phyloP scores from a whole-genome alignment of 2,797 vertebrate species.

The Poecile montanus region DNA sequence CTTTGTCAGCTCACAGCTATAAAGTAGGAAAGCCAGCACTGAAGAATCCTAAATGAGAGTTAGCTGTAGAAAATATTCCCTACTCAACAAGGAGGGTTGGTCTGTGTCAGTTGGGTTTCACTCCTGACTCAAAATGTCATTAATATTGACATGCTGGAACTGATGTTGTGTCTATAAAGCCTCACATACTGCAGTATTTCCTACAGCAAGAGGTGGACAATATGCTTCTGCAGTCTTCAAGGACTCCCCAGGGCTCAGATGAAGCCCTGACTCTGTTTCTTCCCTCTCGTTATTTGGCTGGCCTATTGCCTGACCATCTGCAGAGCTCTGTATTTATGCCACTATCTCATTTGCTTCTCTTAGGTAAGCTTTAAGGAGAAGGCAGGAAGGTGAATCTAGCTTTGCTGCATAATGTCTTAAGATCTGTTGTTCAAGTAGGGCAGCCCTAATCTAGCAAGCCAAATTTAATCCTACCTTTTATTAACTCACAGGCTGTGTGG shows the following conservation, averaged over 20 bases:
- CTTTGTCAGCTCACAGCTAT: neutral
- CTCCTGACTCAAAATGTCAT: neutral
- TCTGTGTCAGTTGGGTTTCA: neutral
- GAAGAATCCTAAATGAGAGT: neutral
- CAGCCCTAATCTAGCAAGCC: neutral
- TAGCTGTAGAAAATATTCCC: neutral
- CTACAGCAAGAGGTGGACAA: neutral
- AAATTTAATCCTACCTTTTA: neutral
- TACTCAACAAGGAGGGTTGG: neutral
- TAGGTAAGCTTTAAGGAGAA: neutral
- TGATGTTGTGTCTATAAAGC: neutral
- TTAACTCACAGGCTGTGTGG: neutral
- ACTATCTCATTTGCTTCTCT: neutral
- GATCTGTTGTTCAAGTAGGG: neutral
- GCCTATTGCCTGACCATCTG: neutral
- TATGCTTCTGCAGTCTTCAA: neutral
- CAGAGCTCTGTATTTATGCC: neutral
- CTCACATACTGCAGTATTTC: neutral
- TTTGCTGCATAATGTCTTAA: neutral
- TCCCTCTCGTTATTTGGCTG: neutral
- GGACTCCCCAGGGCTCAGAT: neutral
- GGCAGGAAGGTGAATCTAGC: neutral
- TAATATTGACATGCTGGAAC: neutral
- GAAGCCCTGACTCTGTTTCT: neutral
- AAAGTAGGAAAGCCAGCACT: neutral